Percentiles rank a stretch among this genome's conserved stretches.
These are phyloP conservation scores for Isoperla grammatica DNA, from an alignment of 2,888 invertebrate species.

Conservation along the genomic window DNA sequence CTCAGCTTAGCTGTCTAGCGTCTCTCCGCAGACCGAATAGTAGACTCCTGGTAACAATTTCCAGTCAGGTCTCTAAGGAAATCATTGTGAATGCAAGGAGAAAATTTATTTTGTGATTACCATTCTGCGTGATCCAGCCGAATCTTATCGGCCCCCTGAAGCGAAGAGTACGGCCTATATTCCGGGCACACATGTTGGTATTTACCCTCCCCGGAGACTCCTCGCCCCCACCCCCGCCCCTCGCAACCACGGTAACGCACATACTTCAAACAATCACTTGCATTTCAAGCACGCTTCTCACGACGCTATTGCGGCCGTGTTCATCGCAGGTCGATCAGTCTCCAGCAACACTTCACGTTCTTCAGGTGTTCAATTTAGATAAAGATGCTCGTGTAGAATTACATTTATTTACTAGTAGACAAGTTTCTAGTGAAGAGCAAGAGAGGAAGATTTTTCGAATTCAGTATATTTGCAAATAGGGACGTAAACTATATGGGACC, in stretches of 20 bases:
- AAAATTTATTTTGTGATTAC: slow-evolving; percentile 50
- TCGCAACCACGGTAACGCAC: no score
- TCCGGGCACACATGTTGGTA: slow-evolving; percentile 1
- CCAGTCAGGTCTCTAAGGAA: slow-evolving; percentile 59
- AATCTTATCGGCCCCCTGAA: not conserved
- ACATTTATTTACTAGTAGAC: no score
- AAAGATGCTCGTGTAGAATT: no score
- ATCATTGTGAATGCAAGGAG: slow-evolving; percentile 72
- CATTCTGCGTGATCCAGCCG: slow-evolving; percentile 30
- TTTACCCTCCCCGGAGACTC: slow-evolving; percentile 1
- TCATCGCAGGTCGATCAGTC: no score
- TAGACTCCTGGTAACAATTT: slow-evolving; percentile 28
- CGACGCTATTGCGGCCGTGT: no score
- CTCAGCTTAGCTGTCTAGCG: not conserved
- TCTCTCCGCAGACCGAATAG: slow-evolving; percentile 13
- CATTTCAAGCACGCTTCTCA: not conserved
- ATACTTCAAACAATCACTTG: not conserved
- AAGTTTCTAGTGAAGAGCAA: no score
- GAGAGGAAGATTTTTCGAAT: no score
- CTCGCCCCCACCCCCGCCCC: no score
- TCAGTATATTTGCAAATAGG: no score
- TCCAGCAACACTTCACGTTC: no score
- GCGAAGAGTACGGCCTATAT: not conserved
- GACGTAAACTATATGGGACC: no score
- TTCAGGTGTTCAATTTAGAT: no score